Percentiles rank a stretch among this genome's conserved stretches.
Conservation (phyloP, 2,113 vertebrate species). For the Sciurus niger region DNA sequence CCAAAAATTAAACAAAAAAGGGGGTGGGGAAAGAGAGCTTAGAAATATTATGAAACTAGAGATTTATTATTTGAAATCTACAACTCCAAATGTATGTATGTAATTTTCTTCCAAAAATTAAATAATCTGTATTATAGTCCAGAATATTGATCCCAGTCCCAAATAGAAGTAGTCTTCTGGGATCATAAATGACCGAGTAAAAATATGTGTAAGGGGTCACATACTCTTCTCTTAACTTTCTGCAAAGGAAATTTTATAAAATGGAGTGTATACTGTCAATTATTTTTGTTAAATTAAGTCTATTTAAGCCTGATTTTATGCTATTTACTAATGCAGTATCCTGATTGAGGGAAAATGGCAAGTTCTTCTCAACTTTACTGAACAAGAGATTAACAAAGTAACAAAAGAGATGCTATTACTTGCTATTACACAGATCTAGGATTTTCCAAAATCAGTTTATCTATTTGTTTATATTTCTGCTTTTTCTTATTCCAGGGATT, state of each 20-base stretch:
- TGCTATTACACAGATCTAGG: not conserved
- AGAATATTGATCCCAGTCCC: not conserved
- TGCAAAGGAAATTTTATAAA: slow-evolving; percentile 59
- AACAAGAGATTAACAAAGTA: slow-evolving; percentile 57
- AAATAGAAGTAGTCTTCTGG: slow-evolving; percentile 49
- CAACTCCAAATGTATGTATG: slow-evolving; percentile 9
- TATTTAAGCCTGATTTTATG: slow-evolving; percentile 57
- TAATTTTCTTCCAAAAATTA: slow-evolving; percentile 52
- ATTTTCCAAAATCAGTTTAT: slow-evolving; percentile 52
- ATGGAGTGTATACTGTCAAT: not conserved
- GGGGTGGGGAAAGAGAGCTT: slow-evolving; percentile 2
- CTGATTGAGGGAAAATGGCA: slow-evolving; percentile 12
- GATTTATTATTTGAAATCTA: slow-evolving; percentile 56
- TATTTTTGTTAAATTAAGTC: slow-evolving; percentile 51
- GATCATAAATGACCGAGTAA: not conserved
- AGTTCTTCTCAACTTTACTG: slow-evolving; percentile 43
- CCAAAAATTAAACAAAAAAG: slow-evolving; percentile 67
- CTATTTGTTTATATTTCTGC: slow-evolving; percentile 9
- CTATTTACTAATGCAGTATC: slow-evolving; percentile 10
- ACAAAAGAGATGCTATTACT: slow-evolving; percentile 7
- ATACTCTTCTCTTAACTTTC: slow-evolving; percentile 49
- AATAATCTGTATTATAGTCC: not conserved
- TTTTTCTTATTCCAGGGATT: slow-evolving; percentile 53
- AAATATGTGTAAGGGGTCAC: slow-evolving; percentile 55
- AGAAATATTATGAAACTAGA: slow-evolving; percentile 63